Evolutionary conservation across 2,888 invertebrate genomes (phyloP).

Genomic region (Drosophila mulleri): DNA sequence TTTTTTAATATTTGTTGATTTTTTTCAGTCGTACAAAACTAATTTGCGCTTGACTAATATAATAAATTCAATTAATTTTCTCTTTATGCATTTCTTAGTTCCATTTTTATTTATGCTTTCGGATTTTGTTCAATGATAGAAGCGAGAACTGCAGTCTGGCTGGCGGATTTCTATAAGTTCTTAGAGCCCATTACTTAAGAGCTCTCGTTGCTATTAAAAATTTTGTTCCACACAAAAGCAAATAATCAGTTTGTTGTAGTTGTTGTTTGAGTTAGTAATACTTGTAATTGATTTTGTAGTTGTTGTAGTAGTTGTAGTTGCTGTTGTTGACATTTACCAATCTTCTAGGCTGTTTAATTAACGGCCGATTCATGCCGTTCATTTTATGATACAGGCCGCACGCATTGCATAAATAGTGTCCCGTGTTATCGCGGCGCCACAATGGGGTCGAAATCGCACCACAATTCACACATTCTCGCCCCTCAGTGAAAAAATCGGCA

Average conservation of each 20-base stretch:
- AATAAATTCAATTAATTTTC: slow-evolving; percentile 85
- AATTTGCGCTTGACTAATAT: slow-evolving; percentile 70
- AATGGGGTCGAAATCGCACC: slow-evolving; percentile 98
- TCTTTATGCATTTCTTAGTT: slow-evolving; percentile 50
- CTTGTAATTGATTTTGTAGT: slow-evolving; percentile 42
- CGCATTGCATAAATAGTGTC: slow-evolving; percentile 99
- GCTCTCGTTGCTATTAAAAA: slow-evolving; percentile 44
- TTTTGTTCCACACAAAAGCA: slow-evolving; percentile 82
- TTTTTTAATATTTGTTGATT: slow-evolving; percentile 34
- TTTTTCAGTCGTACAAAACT: slow-evolving; percentile 60
- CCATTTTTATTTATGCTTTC: slow-evolving; percentile 36
- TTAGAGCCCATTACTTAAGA: slow-evolving; percentile 50
- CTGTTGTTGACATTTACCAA: slow-evolving; percentile 88
- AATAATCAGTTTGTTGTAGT: slow-evolving; percentile 28
- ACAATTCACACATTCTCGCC: slow-evolving; percentile 99
- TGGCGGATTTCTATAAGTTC: slow-evolving; percentile 85
- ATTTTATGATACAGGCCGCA: slow-evolving; percentile 99
- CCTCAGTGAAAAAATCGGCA: slow-evolving; percentile 89
- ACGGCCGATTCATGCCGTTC: slow-evolving; percentile 97
- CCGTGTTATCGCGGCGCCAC: slow-evolving; percentile 99
- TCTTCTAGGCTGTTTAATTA: slow-evolving; percentile 96
- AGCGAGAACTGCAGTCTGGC: slow-evolving; percentile 77
- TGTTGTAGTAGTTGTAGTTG: slow-evolving; percentile 34
- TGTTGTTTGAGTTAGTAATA: slow-evolving; percentile 56
- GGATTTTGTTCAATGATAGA: slow-evolving; percentile 61